phyloP scores from a whole-genome alignment of 92 coral and sea anemone species.

The Phymanthus crucifer region DNA sequence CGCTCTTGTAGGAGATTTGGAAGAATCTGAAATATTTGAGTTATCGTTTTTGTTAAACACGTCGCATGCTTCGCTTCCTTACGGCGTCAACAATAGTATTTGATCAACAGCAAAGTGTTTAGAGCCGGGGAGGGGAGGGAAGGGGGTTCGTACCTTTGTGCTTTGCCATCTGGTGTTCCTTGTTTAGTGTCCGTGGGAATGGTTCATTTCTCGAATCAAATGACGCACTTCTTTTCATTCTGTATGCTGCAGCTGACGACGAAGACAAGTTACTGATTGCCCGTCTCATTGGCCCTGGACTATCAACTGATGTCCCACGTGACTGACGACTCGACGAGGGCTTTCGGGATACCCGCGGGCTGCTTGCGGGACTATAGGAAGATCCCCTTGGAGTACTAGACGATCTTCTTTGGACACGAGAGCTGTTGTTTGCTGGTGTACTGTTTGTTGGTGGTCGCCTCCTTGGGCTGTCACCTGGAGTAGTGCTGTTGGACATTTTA shows the following conservation, averaged over 20 bases:
- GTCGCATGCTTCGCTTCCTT: neutral
- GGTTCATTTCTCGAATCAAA: conserved; percentile 37
- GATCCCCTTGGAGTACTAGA: conserved; percentile 42
- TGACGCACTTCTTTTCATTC: conserved; percentile 48
- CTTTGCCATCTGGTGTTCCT: neutral
- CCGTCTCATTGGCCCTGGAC: conserved; percentile 32
- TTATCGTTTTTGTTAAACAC: neutral
- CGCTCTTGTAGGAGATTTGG: neutral
- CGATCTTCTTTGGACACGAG: conserved; percentile 27
- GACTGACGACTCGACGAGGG: conserved; percentile 1
- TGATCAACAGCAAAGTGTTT: too few species aligned
- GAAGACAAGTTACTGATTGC: conserved; percentile 27
- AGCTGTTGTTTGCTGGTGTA: conserved; percentile 17
- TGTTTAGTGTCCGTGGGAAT: neutral
- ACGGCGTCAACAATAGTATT: too few species aligned
- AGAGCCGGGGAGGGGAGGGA: neutral
- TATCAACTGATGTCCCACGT: conserved; percentile 7
- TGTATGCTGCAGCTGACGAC: neutral
- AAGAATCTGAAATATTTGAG: neutral
- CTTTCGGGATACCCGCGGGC: conserved; percentile 40
- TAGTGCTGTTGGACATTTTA: conserved; percentile 30
- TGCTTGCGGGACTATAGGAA: conserved; percentile 26
- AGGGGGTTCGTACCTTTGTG: conserved; percentile 11
- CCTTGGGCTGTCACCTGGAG: conserved; percentile 30
- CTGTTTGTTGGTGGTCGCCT: conserved; percentile 12